These are phyloP conservation scores for Castor canadensis DNA, from an alignment of 2,113 vertebrate genomes.

Conservation along the genomic window DNA sequence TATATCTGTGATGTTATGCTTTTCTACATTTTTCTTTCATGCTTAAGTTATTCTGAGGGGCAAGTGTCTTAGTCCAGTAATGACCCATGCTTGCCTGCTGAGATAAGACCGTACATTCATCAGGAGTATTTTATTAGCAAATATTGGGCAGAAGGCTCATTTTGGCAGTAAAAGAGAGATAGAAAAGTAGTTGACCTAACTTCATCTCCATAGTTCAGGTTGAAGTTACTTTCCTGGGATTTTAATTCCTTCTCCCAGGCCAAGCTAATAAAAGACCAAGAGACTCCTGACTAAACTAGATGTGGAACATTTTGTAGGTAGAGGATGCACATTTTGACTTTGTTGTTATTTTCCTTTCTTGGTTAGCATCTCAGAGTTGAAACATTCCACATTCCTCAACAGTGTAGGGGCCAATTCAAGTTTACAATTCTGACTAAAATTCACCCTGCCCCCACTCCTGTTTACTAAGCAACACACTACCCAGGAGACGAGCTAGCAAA, in stretches of 20 bases:
- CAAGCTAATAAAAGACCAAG: conserved; percentile 62
- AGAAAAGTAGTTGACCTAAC: not conserved
- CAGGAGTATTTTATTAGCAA: too few relatives aligned
- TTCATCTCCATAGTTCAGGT: conserved; percentile 52
- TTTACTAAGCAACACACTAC: conserved; percentile 73
- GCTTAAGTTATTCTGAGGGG: conserved; percentile 1
- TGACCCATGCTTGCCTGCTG: conserved; percentile 23
- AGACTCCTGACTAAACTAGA: conserved; percentile 77
- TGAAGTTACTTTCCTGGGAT: conserved; percentile 33
- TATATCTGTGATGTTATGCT: not conserved
- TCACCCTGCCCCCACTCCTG: conserved; percentile 60
- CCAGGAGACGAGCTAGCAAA: conserved; percentile 63
- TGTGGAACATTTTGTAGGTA: conserved; percentile 42
- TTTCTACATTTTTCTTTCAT: not conserved
- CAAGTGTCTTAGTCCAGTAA: not conserved
- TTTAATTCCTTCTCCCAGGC: conserved; percentile 61
- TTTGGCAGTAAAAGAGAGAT: not conserved
- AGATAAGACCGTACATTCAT: not conserved
- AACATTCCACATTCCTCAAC: conserved; percentile 67
- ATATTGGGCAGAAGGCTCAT: not conserved
- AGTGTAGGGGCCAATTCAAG: conserved; percentile 40
- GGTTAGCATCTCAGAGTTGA: conserved; percentile 67
- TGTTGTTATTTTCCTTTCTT: conserved; percentile 47
- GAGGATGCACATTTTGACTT: too few relatives aligned
- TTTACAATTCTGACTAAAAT: conserved; percentile 62